Conservation (phyloP, 2,888 invertebrate genomes). For the Podotricha telesiphe region DNA sequence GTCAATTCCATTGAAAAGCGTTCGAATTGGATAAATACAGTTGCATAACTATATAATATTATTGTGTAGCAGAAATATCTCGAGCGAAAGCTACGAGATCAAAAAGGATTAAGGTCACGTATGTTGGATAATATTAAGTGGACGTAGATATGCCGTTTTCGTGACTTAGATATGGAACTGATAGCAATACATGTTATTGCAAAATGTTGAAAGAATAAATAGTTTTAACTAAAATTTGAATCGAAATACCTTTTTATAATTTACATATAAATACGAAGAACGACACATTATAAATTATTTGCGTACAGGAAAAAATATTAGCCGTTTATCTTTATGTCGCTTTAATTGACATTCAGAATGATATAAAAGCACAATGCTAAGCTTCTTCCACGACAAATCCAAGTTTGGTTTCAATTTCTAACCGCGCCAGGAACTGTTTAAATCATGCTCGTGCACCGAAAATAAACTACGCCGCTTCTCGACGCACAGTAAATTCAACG, state of each 20-base stretch:
- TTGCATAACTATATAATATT: slow-evolving; percentile 43
- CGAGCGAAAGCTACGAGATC: slow-evolving; percentile 54
- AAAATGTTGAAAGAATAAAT: slow-evolving; percentile 39
- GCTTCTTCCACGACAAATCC: slow-evolving; percentile 58
- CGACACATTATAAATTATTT: neutral
- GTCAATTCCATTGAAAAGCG: slow-evolving; percentile 30
- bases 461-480: slow-evolving; percentile 77
- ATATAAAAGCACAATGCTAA: slow-evolving; percentile 53
- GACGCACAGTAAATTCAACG: slow-evolving; percentile 77
- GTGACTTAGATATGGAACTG: slow-evolving; percentile 63
- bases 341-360: slow-evolving; percentile 58
- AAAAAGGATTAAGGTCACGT: slow-evolving; percentile 74
- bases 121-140: slow-evolving; percentile 69
- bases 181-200: slow-evolving; percentile 47
- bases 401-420: slow-evolving; percentile 63
- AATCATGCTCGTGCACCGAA: slow-evolving; percentile 75
- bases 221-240: slow-evolving; percentile 1
- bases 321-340: slow-evolving; percentile 42
- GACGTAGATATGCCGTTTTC: slow-evolving; percentile 69
- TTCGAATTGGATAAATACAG: slow-evolving; percentile 26
- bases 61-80: slow-evolving; percentile 51
- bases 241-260: neutral
- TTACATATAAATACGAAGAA: neutral
- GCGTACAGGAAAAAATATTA: slow-evolving; percentile 17
- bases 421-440: slow-evolving; percentile 67